Evolutionary conservation across 2,888 invertebrate species (phyloP), one percentile per base, ranked within the genome.

Genomic region (Protophormia terraenovae): DNA sequence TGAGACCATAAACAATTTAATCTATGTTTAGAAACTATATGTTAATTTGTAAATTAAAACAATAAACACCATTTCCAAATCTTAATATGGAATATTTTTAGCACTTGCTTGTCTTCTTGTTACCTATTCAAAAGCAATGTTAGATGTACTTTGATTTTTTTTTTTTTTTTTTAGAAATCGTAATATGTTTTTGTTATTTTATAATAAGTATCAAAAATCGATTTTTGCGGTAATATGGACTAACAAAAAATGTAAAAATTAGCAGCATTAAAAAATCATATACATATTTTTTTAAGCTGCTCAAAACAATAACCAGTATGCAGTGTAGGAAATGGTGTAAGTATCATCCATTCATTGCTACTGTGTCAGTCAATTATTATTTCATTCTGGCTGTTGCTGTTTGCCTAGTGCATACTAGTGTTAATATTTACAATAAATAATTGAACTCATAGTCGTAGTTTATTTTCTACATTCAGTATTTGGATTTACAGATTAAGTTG

Each of bases 341-440:
- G 12, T 14, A n/a, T 4, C 47, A 14, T 58, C 32, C 29, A 66
- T 32, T 66, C 53, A 16, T 66, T 32, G 29, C 22, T 16, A 58
- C 55, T 32, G 38, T 22, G 58, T 60, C 58, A 69, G 58, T 76
- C 19, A 45, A 32, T 41, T 64, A 22, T 6, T 16, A 47, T 66
- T 50, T 38, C 7, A 24, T 29, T 35, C 32, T 27, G 12, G 1
- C 38, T 19, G 50, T 32, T 53, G 35, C 32, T 41, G 60, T 50
- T 22, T 53, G 45, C 22, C 5, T 35, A 47, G 50, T 73, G 50
- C 60, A 62, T 32, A 66, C 55, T 55, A 55, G 55, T 73, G 75
- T 29, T 77, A 77, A 81, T 67, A 58, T 67, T 81, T 77, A 67
- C 72, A 84, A 50, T 35, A 72, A 73, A 77, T 27, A 69, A 67